Evolutionary conservation across 2,797 vertebrate genomes (phyloP).

Genomic region (Leucoraja ocellata): DNA sequence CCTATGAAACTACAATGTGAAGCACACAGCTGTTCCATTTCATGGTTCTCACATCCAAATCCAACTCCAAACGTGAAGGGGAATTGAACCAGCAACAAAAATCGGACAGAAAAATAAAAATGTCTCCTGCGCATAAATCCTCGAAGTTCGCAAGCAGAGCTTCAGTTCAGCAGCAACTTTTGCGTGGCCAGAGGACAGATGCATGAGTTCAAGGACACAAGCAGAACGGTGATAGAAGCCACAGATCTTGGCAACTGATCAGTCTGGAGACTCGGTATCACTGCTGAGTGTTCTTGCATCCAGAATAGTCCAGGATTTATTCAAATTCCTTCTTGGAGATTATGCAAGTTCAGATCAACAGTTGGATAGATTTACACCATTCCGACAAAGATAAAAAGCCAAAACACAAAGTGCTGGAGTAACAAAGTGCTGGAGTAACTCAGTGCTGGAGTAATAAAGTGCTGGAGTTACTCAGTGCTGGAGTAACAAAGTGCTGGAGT

Average conservation of each 20-base stretch:
- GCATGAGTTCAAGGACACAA: conserved; percentile 59
- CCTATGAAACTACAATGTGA: background rate
- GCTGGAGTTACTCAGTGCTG: too few species aligned
- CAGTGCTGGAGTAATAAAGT: too few species aligned
- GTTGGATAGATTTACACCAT: background rate
- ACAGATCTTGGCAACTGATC: conserved; percentile 41
- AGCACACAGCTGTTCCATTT: conserved; percentile 36
- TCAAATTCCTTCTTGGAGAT: background rate
- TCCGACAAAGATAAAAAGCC: background rate
- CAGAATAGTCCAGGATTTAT: background rate
- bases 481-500: too few species aligned
- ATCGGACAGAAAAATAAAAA: conserved; percentile 68
- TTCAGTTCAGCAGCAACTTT: conserved; percentile 66
- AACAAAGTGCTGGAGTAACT: too few species aligned
- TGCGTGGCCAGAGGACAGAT: conserved; percentile 56
- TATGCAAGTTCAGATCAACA: background rate
- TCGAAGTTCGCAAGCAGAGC: conserved; percentile 63
- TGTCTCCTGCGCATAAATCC: conserved; percentile 57
- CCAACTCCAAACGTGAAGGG: conserved; percentile 62
- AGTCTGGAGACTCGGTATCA: background rate
- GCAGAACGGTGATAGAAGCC: conserved; percentile 48
- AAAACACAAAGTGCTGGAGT: too few species aligned
- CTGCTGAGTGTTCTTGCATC: background rate
- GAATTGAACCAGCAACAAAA: conserved; percentile 55
- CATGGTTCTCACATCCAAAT: conserved; percentile 46